Evolutionary conservation across 1,140 invertebrate species (phyloP), one percentile per base, ranked within the genome.

Genomic region (Hylaeus volcanicus): DNA sequence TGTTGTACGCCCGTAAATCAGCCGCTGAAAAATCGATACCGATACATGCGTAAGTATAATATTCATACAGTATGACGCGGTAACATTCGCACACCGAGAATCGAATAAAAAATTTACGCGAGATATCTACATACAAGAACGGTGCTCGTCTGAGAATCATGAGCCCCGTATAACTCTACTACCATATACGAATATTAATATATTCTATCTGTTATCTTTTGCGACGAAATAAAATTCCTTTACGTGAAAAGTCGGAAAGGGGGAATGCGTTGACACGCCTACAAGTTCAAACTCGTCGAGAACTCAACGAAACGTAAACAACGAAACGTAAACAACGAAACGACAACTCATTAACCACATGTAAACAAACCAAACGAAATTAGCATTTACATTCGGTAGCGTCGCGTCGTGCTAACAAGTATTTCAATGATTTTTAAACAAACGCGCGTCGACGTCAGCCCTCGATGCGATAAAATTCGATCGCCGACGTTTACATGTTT

Each of bases 1-100:
- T 94, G 83, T 94, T 95, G 79, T 95, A 94, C 71, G 94, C 90
- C 80, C 94, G 93, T 1, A 91, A 26, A 55, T 87, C 86, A 5
- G 84, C 45, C 8, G 48, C 86, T 87, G 81, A 26, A 65, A 85
- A 81, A 60, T 60, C 11, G 45, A 6, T 48, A 48, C 45, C 5
- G 5, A 48, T 48, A 48, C 45, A 48, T 48, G 8, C 8, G 45
- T 48, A 26, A 26, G 26, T 26, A 26, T 26, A 26, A 26, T 26
- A 26, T 26, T 26, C 26, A 26, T 26, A 26, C 26, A 26, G 26
- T 26, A 26, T 26, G 26, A 26, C 26, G 26, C 26, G 26, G 26
- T 26, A 26, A 26, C 26, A 26, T 26, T 26, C 26, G 26, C 26
- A 0, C 26, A 26, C 26, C 26, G 26, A 26, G 0, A 26, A 26